Evolutionary conservation across 2,113 vertebrate genomes (phyloP), one percentile per base, ranked within the genome.

Genomic region (Oreochromis tanganicae): DNA sequence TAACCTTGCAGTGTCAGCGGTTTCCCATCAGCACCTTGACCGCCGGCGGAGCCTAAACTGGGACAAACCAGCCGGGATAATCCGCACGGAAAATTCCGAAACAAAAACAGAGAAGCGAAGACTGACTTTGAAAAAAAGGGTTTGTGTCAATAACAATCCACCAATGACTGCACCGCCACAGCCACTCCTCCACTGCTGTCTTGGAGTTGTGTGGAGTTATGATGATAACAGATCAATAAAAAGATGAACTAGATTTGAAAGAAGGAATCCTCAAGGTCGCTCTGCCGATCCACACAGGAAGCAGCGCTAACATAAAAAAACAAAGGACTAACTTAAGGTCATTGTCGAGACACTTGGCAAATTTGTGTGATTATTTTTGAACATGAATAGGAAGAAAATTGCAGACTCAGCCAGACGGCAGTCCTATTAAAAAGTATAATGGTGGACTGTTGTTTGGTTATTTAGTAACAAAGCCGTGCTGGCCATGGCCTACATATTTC

Each of bases 401-500:
- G 87, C 61, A 32, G 13, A 59, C n/a, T 81, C 83, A 55, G 85
- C 83, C 17, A 3, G 87, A 63, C 68, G 27, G 81, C 21, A 13
- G 55, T 61, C 55, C 79, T 85, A 63, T 90, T 88, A 71, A 73
- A 73, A 63, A 41, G 48, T 32, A 92, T 75, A 88, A 93, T 89
- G 57, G 79, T 13, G 63, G 68, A 3, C 57, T 91, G 86, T 88
- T 81, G 82, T 50, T 71, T 2, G 59, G 82, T 91, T 89, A 89
- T 80, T 90, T 59, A 91, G 68, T 88, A 52, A 89, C 92, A 86
- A 68, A 57, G 86, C 3, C 4, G 8, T 0, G 43, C 83, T 24
- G 80, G 61, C 90, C 89, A 7, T 92, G 93, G 83, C 92, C 91
- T 82, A 93, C 84, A 90, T 94, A 85, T 9, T 56, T 85, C 21